Evolutionary conservation across 1,140 invertebrate species (phyloP).

Genomic region (Berghia stephanieae): DNA sequence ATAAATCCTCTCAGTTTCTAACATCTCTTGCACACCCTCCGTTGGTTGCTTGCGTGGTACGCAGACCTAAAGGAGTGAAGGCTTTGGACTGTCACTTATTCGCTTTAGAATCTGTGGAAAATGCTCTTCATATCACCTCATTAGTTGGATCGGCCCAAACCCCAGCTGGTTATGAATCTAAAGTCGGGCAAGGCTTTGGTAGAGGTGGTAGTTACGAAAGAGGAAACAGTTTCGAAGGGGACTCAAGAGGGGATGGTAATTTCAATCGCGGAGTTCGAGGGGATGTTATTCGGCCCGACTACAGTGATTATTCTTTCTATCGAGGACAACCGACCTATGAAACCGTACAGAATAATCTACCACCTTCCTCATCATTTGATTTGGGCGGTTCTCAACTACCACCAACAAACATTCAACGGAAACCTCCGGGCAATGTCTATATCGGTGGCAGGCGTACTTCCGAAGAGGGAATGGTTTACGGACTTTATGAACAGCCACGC

Average conservation of each 20-base stretch:
- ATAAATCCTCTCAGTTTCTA: constrained; percentile 47
- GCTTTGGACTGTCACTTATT: constrained; percentile 54
- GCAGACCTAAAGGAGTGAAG: constrained; percentile 49
- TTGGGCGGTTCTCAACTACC: no score
- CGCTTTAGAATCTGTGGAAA: constrained; percentile 42
- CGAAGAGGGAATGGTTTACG: no score
- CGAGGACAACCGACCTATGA: constrained; percentile 19
- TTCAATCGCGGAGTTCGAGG: constrained; percentile 40
- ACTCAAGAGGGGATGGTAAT: constrained; percentile 6
- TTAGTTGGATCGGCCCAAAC: constrained; percentile 30
- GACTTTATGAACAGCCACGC: no score
- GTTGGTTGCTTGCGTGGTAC: constrained; percentile 47
- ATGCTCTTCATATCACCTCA: constrained; percentile 42
- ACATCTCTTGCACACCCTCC: constrained; percentile 44
- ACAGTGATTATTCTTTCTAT: constrained; percentile 46
- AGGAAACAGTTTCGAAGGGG: no score
- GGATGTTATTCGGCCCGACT: constrained; percentile 47
- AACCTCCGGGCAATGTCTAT: no score
- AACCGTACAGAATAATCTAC: no score
- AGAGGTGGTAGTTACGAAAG: no score
- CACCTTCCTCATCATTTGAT: no score
- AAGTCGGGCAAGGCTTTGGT: neutral
- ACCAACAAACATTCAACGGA: no score
- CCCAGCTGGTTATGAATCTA: constrained; percentile 12
- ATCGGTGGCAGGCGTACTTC: no score